phyloP scores from a whole-genome alignment of 1,140 invertebrate genomes.

The Mamestra configurata region DNA sequence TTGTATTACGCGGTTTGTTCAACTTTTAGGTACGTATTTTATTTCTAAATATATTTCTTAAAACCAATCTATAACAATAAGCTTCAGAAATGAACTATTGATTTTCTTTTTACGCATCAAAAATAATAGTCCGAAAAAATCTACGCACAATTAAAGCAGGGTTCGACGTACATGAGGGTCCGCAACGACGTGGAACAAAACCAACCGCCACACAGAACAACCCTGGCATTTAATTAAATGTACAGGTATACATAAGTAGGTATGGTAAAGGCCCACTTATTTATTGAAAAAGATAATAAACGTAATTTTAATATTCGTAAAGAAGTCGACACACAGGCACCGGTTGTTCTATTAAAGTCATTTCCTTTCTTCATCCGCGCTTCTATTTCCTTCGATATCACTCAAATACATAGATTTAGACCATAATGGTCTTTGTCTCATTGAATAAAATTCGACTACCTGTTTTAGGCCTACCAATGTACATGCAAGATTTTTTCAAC shows the following conservation, averaged over 20 bases:
- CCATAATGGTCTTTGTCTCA: neutral
- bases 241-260: neutral
- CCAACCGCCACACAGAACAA: constrained; percentile 56
- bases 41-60: too few species aligned
- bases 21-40: neutral
- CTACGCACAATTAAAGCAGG: constrained; percentile 52
- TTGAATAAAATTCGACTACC: neutral
- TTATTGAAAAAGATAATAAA: neutral
- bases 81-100: too few species aligned
- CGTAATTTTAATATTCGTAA: neutral
- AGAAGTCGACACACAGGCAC: neutral
- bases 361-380: constrained; percentile 31
- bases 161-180: constrained; percentile 67
- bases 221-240: neutral
- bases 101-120: too few species aligned
- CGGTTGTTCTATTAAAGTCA: constrained; percentile 35
- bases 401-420: neutral
- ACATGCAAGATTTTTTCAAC: neutral
- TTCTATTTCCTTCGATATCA: constrained; percentile 14
- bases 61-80: too few species aligned
- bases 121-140: neutral
- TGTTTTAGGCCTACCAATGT: too few species aligned
- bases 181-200: constrained; percentile 80
- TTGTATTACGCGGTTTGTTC: neutral
- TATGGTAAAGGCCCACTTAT: neutral